Evolutionary conservation across 2,797 vertebrate genomes (phyloP).

Genomic region (Acomys russatus): DNA sequence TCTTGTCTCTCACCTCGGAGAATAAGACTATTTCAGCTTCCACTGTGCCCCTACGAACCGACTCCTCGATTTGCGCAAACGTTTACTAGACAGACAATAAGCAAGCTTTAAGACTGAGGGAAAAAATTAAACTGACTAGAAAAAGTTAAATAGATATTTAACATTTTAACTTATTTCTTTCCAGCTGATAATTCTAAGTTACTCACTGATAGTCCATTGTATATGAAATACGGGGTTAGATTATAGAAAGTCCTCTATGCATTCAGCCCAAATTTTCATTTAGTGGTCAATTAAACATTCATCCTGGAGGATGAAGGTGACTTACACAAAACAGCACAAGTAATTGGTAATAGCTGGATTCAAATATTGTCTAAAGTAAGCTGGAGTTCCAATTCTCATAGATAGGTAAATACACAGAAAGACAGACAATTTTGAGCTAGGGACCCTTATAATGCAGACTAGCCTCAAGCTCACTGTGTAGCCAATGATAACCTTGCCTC

Average conservation of each 20-base stretch:
- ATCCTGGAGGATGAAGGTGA: not conserved
- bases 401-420: not conserved
- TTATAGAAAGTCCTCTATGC: not conserved
- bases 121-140: not conserved
- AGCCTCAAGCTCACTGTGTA: not conserved
- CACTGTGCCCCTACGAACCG: slow-evolving; percentile 32
- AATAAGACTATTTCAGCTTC: slow-evolving; percentile 53
- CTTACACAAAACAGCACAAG: not conserved
- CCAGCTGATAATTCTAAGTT: not conserved
- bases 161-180: not conserved
- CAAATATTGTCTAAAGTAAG: not conserved
- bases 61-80: slow-evolving; percentile 48
- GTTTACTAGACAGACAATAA: not conserved
- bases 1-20: slow-evolving; percentile 56
- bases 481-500: not conserved
- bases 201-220: not conserved
- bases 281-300: not conserved
- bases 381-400: not conserved
- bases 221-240: not conserved
- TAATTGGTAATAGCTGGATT: not conserved
- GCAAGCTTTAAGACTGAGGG: slow-evolving; percentile 16
- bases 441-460: not conserved
- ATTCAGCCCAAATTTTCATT: not conserved
- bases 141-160: not conserved
- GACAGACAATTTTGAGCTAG: not conserved